Conservation (phyloP, 2,888 invertebrate genomes). For the Machimus atricapillus region DNA sequence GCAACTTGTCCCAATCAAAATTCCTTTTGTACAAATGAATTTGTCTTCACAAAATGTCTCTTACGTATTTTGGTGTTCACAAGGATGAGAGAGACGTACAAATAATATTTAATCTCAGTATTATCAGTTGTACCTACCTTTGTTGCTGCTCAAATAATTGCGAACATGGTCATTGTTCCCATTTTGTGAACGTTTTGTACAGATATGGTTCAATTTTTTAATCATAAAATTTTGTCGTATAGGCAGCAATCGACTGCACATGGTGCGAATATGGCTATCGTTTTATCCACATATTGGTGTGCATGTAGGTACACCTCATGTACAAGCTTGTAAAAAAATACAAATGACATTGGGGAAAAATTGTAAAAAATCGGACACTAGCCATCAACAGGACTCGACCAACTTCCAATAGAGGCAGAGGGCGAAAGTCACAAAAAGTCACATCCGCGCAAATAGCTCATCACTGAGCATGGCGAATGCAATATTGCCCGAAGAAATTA, state of each 20-base stretch:
- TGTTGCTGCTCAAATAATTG: neutral
- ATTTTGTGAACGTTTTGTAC: neutral
- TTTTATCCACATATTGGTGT: neutral
- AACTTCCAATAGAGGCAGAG: neutral
- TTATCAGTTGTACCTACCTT: neutral
- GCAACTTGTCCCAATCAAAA: neutral
- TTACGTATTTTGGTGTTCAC: neutral
- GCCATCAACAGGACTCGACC: neutral
- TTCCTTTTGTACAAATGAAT: neutral
- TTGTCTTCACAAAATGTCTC: neutral
- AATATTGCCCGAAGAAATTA: constrained; percentile 40
- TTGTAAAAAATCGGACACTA: neutral
- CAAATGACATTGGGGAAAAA: neutral
- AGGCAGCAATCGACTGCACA: constrained; percentile 9
- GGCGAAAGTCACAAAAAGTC: constrained; percentile 2
- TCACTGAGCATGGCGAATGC: constrained; percentile 24
- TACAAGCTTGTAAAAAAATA: neutral
- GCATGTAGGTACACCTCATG: neutral
- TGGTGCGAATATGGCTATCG: neutral
- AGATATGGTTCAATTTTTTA: neutral
- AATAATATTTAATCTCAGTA: neutral
- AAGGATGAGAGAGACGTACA: neutral
- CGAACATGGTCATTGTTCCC: neutral
- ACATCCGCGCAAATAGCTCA: constrained; percentile 39
- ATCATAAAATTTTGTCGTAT: constrained; percentile 10